Base-by-base conservation (phyloP, 2,888 invertebrate species). In the Epinotia ramella region DNA sequence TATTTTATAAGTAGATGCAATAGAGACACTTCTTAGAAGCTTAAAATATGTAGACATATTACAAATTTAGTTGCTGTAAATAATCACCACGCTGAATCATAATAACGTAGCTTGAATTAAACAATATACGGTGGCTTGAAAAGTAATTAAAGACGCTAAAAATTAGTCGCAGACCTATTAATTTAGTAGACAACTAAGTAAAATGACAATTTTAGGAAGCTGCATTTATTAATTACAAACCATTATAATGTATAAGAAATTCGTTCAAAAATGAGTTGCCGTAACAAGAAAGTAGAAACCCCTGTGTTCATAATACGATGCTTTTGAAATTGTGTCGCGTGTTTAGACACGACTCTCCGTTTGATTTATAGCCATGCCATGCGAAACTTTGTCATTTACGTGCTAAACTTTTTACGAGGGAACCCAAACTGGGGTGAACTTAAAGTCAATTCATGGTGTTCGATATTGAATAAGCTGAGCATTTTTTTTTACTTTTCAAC, bases 371-470 rank as follows among this genome's bases (percentile, higher is more conserved):
- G 70, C 70, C 70, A 70, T 59, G 65, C 74, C 65, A 65, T 70
- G 59, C 74, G 24, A 70, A 75, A 75, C 74, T 75, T 75, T 70
- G 74, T 75, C 74, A 75, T 75, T 75, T 75, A 70, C 70, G 74
- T 75, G 74, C 74, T 65, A 65, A 74, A 75, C 65, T 75, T 75
- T 75, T 75, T 75, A 75, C 74, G 74, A 70, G 74, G 65, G 69
- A 74, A 65, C 49, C 74, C 70, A 40, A 75, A 75, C 70, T 75
- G 74, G 74, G 74, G 70, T 74, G 69, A 74, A 74, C 69, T 74
- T 74, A 65, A 74, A 75, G 74, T 70, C 65, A 75, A 75, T 65
- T 75, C 74, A 75, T 70, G 69, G 64, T 70, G 65, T 70, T 75
- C 74, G 69, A 69, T 65, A 70, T 70, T 65, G 64, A 75, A 70